phyloP scores from a whole-genome alignment of 2,113 vertebrate genomes.

The Tichodroma muraria region DNA sequence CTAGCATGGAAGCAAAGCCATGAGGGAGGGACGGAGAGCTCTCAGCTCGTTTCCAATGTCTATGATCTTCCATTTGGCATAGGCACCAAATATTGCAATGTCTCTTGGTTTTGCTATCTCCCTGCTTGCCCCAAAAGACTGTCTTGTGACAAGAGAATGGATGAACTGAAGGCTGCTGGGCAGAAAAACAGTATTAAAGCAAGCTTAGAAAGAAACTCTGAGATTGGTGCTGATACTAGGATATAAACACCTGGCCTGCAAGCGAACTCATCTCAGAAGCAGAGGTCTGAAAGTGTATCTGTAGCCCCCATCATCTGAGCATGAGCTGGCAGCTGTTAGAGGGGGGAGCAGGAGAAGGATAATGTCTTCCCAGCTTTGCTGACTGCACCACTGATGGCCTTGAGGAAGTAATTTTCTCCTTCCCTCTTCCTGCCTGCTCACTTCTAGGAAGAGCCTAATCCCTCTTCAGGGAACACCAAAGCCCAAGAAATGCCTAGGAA shows the following conservation, averaged over 20 bases:
- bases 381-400: neutral
- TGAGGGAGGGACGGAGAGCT: slow-evolving; percentile 58
- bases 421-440: neutral
- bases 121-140: slow-evolving; percentile 80
- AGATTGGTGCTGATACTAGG: neutral
- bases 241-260: slow-evolving; percentile 24
- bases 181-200: neutral
- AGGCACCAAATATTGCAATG: slow-evolving; percentile 65
- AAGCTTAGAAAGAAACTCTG: neutral
- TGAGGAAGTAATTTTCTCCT: neutral
- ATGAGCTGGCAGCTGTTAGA: neutral
- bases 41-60: slow-evolving; percentile 64
- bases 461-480: neutral
- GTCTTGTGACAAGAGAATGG: neutral
- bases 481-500: neutral
- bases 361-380: neutral
- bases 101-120: slow-evolving; percentile 71
- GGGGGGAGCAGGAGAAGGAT: neutral
- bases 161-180: neutral
- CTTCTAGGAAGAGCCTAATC: neutral
- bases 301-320: neutral
- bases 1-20: slow-evolving; percentile 80
- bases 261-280: neutral
- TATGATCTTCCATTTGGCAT: slow-evolving; percentile 87
- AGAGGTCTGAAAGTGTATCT: neutral